Percentiles rank a stretch among this genome's conserved stretches.
Conservation (phyloP, 2,113 vertebrate genomes). For the Laterallus jamaicensis region DNA sequence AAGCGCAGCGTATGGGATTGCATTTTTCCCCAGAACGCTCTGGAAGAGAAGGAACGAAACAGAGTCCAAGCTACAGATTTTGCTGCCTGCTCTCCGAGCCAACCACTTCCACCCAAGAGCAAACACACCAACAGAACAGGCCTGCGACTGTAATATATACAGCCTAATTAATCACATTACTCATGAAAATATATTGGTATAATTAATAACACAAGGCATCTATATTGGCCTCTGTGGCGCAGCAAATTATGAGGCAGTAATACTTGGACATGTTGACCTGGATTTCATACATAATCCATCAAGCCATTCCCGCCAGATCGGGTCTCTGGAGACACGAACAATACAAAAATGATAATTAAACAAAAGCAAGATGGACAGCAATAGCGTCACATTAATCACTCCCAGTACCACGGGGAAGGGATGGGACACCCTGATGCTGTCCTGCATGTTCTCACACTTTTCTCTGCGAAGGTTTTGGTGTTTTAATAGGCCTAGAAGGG, state of each 20-base stretch:
- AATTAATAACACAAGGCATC: conserved; percentile 65
- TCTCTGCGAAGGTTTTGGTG: not conserved
- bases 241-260: conserved; percentile 57
- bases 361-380: conserved; percentile 28
- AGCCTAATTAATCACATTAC: conserved; percentile 53
- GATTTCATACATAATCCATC: conserved; percentile 57
- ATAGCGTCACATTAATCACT: not conserved
- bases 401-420: not conserved
- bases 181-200: conserved; percentile 62
- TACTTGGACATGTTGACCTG: conserved; percentile 37
- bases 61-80: not conserved
- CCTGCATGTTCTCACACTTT: rapidly evolving
- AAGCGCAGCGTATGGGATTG: rapidly evolving
- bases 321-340: not conserved
- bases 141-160: not conserved
- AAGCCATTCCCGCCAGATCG: not conserved
- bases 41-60: not conserved
- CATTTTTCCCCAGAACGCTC: not conserved
- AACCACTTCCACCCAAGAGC: not conserved
- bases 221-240: conserved; percentile 51
- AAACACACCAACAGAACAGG: not conserved
- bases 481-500: not conserved
- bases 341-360: conserved; percentile 3
- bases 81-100: not conserved
- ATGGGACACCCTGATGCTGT: not conserved